Percentiles rank a stretch among this genome's conserved stretches.
These are phyloP conservation scores for Equus przewalskii DNA, from an alignment of 2,113 vertebrate genomes.

Conservation along the genomic window DNA sequence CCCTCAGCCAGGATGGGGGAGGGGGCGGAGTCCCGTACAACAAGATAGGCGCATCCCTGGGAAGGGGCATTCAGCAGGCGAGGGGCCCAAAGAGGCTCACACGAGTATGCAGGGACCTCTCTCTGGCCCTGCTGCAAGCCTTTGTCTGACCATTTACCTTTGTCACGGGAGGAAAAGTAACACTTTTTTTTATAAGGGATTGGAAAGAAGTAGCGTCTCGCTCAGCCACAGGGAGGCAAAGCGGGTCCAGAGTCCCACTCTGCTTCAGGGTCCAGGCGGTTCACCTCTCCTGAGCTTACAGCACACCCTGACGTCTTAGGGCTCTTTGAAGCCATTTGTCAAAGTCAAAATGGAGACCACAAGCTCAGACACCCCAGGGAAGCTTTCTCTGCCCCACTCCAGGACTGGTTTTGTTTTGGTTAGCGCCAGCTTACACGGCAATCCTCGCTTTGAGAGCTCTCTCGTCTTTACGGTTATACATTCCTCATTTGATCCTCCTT, in stretches of 20 bases:
- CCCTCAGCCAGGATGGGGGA: neutral
- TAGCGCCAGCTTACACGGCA: too few species aligned
- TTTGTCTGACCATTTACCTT: neutral
- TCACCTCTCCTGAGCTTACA: neutral
- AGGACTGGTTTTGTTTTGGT: neutral
- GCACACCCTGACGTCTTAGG: neutral
- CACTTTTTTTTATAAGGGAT: neutral
- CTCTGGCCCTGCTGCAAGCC: neutral
- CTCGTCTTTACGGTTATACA: neutral
- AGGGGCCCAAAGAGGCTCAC: too few species aligned
- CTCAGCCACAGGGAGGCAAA: neutral
- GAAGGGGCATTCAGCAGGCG: neutral
- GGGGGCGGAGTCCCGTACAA: neutral
- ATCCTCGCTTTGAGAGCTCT: neutral
- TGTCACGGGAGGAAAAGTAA: neutral
- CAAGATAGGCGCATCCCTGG: neutral
- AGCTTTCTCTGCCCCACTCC: neutral
- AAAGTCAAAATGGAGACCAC: neutral
- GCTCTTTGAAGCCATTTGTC: neutral
- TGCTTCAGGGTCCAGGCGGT: neutral
- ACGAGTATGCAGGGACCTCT: rapidly evolving
- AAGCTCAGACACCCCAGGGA: neutral
- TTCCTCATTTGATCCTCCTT: neutral
- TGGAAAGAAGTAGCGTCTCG: neutral
- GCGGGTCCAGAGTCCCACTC: neutral